Percentiles rank a stretch among this genome's conserved stretches.
Evolutionary conservation across 2,797 vertebrate genomes (phyloP).

Genomic region (Pseudochirops cupreus): DNA sequence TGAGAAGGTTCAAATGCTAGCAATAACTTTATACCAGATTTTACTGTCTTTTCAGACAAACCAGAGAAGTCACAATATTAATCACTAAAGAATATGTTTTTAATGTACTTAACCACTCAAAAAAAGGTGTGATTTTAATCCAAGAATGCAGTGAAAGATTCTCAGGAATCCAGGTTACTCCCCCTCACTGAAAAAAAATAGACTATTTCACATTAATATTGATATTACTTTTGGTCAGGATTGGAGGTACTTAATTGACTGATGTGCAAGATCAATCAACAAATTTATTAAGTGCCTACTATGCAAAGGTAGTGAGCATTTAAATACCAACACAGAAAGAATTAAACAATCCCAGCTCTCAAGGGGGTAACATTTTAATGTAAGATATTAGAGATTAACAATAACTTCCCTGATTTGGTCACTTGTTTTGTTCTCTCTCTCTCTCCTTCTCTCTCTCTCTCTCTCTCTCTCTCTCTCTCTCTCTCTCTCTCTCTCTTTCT

Average conservation of each 20-base stretch:
- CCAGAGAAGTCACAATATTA: slow-evolving; percentile 13
- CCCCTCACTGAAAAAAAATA: background rate
- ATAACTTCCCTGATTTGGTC: background rate
- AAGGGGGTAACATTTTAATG: background rate
- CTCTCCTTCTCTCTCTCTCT: too few species aligned
- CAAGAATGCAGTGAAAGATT: slow-evolving; percentile 15
- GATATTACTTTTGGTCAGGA: slow-evolving; percentile 1
- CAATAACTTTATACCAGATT: slow-evolving; percentile 54
- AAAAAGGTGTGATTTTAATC: slow-evolving; percentile 42
- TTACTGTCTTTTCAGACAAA: slow-evolving; percentile 47
- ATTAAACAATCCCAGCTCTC: background rate
- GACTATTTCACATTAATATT: slow-evolving; percentile 2
- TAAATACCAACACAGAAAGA: background rate
- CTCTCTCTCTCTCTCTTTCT: too few species aligned
- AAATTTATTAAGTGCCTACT: background rate
- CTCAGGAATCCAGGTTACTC: slow-evolving; percentile 4
- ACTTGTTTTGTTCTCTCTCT: too few species aligned
- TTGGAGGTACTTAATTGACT: slow-evolving; percentile 43
- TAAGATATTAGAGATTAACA: background rate
- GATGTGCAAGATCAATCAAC: background rate
- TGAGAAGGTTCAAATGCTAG: slow-evolving; percentile 38
- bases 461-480: too few species aligned
- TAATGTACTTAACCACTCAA: slow-evolving; percentile 49
- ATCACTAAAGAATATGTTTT: slow-evolving; percentile 49
- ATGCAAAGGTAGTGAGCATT: background rate